Conservation (phyloP, 2,888 invertebrate species). For the Chydorus sphaericus region DNA sequence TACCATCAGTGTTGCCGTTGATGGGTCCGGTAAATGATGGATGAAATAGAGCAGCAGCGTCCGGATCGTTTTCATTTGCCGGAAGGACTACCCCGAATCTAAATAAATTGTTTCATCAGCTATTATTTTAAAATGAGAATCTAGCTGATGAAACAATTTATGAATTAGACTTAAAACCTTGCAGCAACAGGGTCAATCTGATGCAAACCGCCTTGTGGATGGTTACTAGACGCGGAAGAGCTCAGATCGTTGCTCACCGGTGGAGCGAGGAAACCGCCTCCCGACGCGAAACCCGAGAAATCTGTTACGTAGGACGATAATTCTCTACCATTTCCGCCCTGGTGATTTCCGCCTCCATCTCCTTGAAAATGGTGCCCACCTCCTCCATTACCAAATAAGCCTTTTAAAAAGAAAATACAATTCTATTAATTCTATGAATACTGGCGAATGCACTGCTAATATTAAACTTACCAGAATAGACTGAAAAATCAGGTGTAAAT, state of each 20-base stretch:
- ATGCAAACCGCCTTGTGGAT: no score
- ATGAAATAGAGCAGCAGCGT: neutral
- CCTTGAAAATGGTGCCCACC: neutral
- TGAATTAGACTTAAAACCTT: no score
- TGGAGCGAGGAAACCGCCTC: neutral
- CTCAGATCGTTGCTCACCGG: neutral
- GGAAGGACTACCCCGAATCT: neutral
- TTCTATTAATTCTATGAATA: neutral
- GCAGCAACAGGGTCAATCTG: neutral
- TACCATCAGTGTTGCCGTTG: neutral
- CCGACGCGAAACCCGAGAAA: neutral
- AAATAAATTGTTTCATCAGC: no score
- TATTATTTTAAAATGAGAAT: no score
- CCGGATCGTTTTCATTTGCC: no score
- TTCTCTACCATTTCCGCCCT: no score
- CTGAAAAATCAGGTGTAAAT: neutral
- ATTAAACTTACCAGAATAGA: neutral
- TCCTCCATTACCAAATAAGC: neutral
- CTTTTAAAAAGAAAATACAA: neutral
- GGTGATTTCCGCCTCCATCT: no score
- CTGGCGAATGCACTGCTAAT: neutral
- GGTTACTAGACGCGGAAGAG: neutral
- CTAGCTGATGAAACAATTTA: no score
- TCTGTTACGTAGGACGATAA: neutral
- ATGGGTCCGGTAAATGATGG: neutral